Percentiles rank a stretch among this genome's conserved stretches.
phyloP scores from a whole-genome alignment of 2,888 invertebrate species.

The Hyposoter didymator region DNA sequence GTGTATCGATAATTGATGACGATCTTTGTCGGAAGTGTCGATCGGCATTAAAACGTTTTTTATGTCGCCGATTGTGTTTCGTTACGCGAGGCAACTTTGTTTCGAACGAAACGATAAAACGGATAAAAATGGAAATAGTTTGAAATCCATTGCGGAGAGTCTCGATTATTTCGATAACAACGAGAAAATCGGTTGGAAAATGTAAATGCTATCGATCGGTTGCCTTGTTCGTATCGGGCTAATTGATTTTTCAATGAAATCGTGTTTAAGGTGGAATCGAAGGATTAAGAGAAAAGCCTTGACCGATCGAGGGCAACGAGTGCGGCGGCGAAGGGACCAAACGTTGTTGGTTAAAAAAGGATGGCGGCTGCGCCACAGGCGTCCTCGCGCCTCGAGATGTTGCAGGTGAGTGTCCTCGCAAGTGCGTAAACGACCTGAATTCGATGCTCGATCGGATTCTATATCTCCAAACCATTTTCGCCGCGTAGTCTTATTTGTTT shows the following conservation, averaged over 20 bases:
- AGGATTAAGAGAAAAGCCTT: conserved; percentile 25
- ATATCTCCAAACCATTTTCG: conserved; percentile 22
- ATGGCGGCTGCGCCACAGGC: conserved; percentile 81
- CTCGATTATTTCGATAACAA: background rate
- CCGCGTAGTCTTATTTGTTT: background rate
- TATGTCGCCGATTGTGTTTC: background rate
- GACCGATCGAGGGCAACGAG: conserved; percentile 43
- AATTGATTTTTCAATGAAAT: conserved; percentile 3
- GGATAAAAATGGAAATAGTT: background rate
- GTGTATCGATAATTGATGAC: conserved; percentile 29
- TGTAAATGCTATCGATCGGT: background rate
- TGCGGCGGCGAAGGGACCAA: conserved; percentile 22
- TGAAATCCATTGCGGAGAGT: background rate
- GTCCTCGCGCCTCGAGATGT: conserved; percentile 81
- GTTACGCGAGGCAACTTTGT: background rate
- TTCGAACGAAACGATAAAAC: background rate
- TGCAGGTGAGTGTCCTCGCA: conserved; percentile 77
- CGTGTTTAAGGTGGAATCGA: conserved; percentile 12
- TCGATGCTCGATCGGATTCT: conserved; percentile 28
- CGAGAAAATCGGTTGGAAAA: background rate
- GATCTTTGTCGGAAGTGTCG: conserved; percentile 12
- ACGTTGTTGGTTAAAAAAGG: conserved; percentile 59
- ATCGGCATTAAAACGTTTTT: background rate
- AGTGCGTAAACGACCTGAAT: conserved; percentile 27
- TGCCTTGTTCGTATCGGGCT: background rate